A percentile compares a stretch with the other conserved stretches of the same genome.
These are phyloP conservation scores for Grammomys dolichurus DNA, from an alignment of 2,113 vertebrate species.

Conservation along the genomic window DNA sequence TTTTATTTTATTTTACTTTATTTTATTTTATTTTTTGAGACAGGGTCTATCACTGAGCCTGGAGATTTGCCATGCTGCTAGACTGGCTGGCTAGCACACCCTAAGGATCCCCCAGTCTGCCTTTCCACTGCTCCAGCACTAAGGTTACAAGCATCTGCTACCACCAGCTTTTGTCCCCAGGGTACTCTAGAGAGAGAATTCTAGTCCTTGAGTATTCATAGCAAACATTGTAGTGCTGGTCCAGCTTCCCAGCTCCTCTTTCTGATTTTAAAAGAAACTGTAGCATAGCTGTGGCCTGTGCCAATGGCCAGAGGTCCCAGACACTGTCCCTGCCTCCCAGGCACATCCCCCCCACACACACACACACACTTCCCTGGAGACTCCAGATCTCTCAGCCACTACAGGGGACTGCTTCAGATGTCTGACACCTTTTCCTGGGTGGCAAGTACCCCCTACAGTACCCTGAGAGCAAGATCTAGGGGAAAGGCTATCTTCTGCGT, in stretches of 20 bases:
- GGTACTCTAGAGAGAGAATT: neutral
- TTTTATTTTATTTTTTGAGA: neutral
- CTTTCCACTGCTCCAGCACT: neutral
- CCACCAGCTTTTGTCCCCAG: neutral
- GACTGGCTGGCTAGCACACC: neutral
- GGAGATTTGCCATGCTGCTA: neutral
- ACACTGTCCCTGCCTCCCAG: neutral
- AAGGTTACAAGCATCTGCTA: neutral
- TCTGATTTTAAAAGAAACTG: conserved; percentile 40
- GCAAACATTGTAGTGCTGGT: neutral
- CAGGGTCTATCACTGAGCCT: neutral
- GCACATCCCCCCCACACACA: neutral
- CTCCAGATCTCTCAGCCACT: neutral
- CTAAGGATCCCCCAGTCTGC: neutral
- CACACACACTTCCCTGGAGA: neutral
- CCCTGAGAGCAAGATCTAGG: neutral
- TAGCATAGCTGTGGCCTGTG: neutral
- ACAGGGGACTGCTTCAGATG: neutral
- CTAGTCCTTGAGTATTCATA: neutral
- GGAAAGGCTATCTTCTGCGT: neutral
- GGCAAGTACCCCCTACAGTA: neutral
- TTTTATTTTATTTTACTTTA: neutral
- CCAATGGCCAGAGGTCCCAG: neutral
- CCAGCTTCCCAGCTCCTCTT: neutral
- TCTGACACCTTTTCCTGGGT: neutral